A percentile compares a stretch with the other conserved stretches of the same genome.
Conservation (phyloP, 1,140 invertebrate species). For the Heliconius eleuchia region DNA sequence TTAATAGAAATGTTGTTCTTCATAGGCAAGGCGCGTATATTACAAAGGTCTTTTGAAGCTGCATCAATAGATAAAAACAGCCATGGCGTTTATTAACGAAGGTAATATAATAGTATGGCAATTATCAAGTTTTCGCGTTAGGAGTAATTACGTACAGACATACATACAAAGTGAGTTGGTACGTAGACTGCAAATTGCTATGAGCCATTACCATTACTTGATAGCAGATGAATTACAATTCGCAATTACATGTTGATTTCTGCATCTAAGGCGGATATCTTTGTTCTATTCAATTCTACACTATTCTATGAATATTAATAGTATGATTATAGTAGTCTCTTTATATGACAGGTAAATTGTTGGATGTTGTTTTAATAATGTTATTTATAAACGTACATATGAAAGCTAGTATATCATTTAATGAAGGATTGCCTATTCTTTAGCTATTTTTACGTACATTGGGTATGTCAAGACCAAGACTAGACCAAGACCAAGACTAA, state of each 20-base stretch:
- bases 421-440: no score
- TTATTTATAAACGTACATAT: no score
- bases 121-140: conserved; percentile 21
- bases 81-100: background rate
- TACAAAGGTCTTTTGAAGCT: background rate
- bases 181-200: conserved; percentile 16
- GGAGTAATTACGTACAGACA: conserved; percentile 9
- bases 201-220: conserved; percentile 7
- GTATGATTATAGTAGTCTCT: background rate
- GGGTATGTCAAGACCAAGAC: no score
- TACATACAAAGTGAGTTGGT: background rate
- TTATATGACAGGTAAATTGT: background rate
- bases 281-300: background rate
- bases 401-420: no score
- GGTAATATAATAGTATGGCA: background rate
- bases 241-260: conserved; percentile 6
- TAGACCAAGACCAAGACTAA: no score
- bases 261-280: background rate
- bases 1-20: background rate
- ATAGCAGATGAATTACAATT: conserved; percentile 8
- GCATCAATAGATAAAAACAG: background rate
- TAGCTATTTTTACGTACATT: no score
- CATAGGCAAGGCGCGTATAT: background rate
- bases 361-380: background rate
- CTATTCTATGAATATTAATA: conserved; percentile 2